These are phyloP conservation scores for Nylanderia fulva DNA, from an alignment of 1,140 invertebrate species.

Conservation along the genomic window DNA sequence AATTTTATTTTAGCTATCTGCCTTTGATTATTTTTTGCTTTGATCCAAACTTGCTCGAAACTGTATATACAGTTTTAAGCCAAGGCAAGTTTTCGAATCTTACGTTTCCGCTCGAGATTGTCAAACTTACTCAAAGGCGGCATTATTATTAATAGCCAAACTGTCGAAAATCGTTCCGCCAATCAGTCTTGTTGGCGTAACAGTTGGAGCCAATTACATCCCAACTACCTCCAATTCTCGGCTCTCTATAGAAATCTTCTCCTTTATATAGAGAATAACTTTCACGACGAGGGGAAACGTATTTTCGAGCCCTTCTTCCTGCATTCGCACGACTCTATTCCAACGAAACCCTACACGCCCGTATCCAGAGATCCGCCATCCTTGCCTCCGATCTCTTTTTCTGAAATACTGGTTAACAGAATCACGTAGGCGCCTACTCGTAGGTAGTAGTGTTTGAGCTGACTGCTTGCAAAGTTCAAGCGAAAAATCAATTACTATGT, in stretches of 20 bases:
- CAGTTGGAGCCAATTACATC: constrained; percentile 54
- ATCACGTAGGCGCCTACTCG: constrained; percentile 72
- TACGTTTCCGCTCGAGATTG: constrained; percentile 17
- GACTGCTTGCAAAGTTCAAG: not conserved
- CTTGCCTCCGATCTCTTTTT: not conserved
- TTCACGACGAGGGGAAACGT: constrained; percentile 11
- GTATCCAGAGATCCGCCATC: constrained; percentile 50
- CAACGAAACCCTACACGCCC: constrained; percentile 29
- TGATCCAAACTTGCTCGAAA: not conserved
- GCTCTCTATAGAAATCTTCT: constrained; percentile 47
- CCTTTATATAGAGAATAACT: constrained; percentile 41
- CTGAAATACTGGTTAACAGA: constrained; percentile 61
- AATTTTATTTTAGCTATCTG: not conserved
- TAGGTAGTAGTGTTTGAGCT: constrained; percentile 32
- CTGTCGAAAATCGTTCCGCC: constrained; percentile 46
- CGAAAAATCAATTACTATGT: constrained; percentile 3
- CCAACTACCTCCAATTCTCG: constrained; percentile 47
- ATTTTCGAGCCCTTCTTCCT: constrained; percentile 34
- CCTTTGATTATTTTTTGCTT: constrained; percentile 7
- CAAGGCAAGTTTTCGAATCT: not conserved
- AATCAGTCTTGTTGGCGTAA: constrained; percentile 42
- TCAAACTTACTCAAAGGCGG: constrained; percentile 34
- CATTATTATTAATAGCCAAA: constrained; percentile 58
- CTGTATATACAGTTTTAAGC: not conserved
- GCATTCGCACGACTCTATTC: not conserved